These are phyloP conservation scores for Apodemus agrarius DNA, from an alignment of 2,797 vertebrate species.

Conservation along the genomic window DNA sequence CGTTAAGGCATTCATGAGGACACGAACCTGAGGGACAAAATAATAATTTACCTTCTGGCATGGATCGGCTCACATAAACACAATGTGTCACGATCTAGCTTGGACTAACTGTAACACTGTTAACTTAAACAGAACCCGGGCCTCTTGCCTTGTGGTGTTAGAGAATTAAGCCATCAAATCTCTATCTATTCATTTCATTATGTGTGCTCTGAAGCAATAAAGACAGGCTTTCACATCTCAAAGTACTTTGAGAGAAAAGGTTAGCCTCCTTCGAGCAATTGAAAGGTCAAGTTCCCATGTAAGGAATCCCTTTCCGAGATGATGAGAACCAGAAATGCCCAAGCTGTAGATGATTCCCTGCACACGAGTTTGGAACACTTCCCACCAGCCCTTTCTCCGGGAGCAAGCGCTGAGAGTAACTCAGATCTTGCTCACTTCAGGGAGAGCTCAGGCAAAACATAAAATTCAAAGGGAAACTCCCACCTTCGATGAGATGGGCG, in stretches of 20 bases:
- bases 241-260: conserved; percentile 85
- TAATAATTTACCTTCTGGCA: conserved; percentile 67
- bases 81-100: conserved; percentile 55
- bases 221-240: conserved; percentile 79
- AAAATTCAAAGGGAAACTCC: conserved; percentile 24
- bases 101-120: conserved; percentile 64
- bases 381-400: conserved; percentile 50
- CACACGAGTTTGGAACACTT: conserved; percentile 55
- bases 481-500: conserved; percentile 38
- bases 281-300: conserved; percentile 88
- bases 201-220: conserved; percentile 75
- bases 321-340: conserved; percentile 81
- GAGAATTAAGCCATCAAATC: conserved; percentile 74
- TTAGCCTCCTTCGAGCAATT: conserved; percentile 83
- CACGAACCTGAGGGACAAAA: conserved; percentile 91
- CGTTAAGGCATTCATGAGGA: conserved; percentile 95
- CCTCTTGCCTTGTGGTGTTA: conserved; percentile 63
- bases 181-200: conserved; percentile 75
- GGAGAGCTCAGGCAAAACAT: neutral
- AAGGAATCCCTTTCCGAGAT: conserved; percentile 84
- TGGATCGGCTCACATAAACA: conserved; percentile 62
- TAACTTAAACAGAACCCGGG: conserved; percentile 72
- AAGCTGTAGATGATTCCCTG: conserved; percentile 69
- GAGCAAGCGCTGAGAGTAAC: conserved; percentile 52
- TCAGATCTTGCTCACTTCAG: neutral